Percentiles rank a stretch among this genome's conserved stretches.
Conservation (phyloP, 2,797 vertebrate species). For the Gymnodraco acuticeps region DNA sequence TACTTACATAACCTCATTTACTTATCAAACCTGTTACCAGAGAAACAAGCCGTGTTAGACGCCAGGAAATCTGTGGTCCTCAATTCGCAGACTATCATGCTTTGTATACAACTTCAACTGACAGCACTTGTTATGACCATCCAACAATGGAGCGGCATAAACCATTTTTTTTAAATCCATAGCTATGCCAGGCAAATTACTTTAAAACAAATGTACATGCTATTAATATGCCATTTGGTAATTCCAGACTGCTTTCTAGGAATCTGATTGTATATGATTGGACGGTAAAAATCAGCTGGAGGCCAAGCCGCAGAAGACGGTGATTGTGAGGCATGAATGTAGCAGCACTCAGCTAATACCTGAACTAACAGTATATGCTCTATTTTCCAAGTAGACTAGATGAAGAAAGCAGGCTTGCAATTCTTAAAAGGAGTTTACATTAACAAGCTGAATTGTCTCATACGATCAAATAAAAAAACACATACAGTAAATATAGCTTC, state of each 20-base stretch:
- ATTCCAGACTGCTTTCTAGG: background rate
- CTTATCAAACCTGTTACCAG: no score
- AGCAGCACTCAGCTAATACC: conserved; percentile 1
- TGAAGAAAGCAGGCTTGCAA: background rate
- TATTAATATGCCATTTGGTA: no score
- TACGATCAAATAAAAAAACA: conserved; percentile 13
- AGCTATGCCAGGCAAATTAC: no score
- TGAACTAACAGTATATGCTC: background rate
- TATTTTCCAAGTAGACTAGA: background rate
- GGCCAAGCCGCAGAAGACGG: background rate
- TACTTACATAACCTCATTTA: no score
- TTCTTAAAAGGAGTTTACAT: background rate
- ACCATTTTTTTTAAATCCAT: no score
- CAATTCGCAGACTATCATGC: no score
- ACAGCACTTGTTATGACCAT: no score
- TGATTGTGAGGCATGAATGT: conserved; percentile 9
- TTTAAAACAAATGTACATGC: no score
- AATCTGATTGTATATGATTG: background rate
- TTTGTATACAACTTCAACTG: no score
- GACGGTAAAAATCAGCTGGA: conserved; percentile 8
- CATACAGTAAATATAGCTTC: conserved; percentile 18
- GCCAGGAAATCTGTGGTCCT: no score
- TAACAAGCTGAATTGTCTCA: background rate
- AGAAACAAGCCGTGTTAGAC: no score
- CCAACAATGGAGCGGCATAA: no score